Evolutionary conservation across 2,797 vertebrate genomes (phyloP), one percentile per base, ranked within the genome.

Genomic region (Enoplosus armatus): DNA sequence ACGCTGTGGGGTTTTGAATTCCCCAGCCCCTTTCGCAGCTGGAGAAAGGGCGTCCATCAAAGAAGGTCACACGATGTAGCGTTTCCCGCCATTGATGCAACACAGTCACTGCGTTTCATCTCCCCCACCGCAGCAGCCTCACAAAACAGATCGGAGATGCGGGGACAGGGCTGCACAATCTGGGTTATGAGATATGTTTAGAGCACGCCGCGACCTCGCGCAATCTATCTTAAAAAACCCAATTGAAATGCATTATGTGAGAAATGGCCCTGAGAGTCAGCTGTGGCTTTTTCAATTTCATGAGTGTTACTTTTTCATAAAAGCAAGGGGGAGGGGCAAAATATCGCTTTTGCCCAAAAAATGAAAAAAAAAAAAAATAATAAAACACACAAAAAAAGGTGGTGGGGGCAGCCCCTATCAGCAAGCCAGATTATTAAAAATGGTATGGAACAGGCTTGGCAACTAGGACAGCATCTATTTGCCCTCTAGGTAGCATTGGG

Each of bases 371-470:
- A n/a, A n/a, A n/a, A n/a, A n/a, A n/a, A n/a, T n/a, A n/a, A n/a
- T n/a, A n/a, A 69, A 58, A 80, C 72, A 88, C 51, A 83, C n/a
- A n/a, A n/a, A 78, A 80, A 80, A 77, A 54, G 58, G 68, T 78
- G 62, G 45, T 37, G 18, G 41, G 45, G 65, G 51, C 26, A 4
- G 43, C 61, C 65, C 35, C 79, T 86, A 89, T 91, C 90, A 84
- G 85, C 59, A 79, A 83, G 67, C 29, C 51, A 87, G 88, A 93
- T 92, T 93, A 94, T 94, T 93, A 93, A 89, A 93, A 91, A 93
- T 80, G 77, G 83, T 86, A 86, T 63, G 68, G 79, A 86, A 83
- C 63, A 77, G 58, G 51, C 75, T 62, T 56, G 48, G 86, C 85
- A 91, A 90, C 86, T 87, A 85, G 85, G 89, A 83, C 88, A 82